Evolutionary conservation across 2,113 vertebrate species (phyloP).

Genomic region (Calyptommatus sinebrachiatus): DNA sequence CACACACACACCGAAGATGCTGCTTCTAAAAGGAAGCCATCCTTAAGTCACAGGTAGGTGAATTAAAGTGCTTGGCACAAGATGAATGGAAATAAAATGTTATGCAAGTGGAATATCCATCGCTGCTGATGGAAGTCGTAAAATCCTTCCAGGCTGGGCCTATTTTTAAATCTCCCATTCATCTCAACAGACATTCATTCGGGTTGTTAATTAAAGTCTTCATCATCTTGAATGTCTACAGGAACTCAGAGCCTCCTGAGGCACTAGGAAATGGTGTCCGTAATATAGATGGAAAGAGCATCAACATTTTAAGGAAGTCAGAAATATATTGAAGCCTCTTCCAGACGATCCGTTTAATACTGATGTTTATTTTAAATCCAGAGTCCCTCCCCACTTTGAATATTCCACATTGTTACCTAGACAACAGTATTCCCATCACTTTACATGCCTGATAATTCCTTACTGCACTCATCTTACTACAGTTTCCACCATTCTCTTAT

Average conservation of each 20-base stretch:
- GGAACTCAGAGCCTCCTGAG: accelerated
- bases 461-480: too few relatives aligned
- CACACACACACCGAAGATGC: neutral
- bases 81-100: neutral
- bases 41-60: slow-evolving; percentile 14
- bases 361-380: too few relatives aligned
- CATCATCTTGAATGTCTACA: neutral
- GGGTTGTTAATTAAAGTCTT: slow-evolving; percentile 41
- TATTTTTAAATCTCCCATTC: slow-evolving; percentile 53
- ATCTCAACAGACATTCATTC: slow-evolving; percentile 36
- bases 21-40: slow-evolving; percentile 26
- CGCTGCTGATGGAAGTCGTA: slow-evolving; percentile 20
- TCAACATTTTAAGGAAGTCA: neutral
- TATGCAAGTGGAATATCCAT: slow-evolving; percentile 28
- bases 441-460: too few relatives aligned
- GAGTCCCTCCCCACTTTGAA: too few relatives aligned
- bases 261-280: neutral
- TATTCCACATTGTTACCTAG: too few relatives aligned
- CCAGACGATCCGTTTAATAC: too few relatives aligned
- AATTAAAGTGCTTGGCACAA: slow-evolving; percentile 17
- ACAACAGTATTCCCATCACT: too few relatives aligned
- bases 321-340: neutral
- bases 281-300: too few relatives aligned
- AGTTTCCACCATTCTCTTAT: too few relatives aligned
- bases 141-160: slow-evolving; percentile 20